Conservation (phyloP, 2,888 invertebrate species). For the Julus scandinavius region DNA sequence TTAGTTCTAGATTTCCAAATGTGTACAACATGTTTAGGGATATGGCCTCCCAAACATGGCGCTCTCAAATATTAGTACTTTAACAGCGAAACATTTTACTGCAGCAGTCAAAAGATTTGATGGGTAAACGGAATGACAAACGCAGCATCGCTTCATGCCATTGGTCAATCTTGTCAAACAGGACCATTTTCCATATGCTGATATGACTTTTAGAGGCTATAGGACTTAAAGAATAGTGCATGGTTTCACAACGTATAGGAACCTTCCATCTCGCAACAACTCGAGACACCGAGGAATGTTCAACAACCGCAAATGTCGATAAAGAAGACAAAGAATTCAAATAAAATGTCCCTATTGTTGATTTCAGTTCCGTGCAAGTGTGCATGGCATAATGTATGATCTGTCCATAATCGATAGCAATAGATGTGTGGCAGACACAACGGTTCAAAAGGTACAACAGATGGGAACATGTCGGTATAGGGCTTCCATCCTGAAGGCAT, state of each 20-base stretch:
- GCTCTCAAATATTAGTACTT: not conserved
- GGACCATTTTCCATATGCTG: not conserved
- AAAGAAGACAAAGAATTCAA: slow-evolving; percentile 33
- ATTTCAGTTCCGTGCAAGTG: not conserved
- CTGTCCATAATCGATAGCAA: slow-evolving; percentile 21
- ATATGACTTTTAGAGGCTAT: not conserved
- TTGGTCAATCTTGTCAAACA: not conserved
- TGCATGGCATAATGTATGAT: slow-evolving; percentile 27
- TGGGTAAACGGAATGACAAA: slow-evolving; percentile 7
- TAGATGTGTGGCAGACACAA: not conserved
- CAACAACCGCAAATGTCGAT: slow-evolving; percentile 27
- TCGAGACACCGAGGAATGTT: not conserved
- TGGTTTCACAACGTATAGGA: not conserved
- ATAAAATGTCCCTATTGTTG: slow-evolving; percentile 13
- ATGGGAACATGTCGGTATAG: not conserved
- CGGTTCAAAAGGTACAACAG: not conserved
- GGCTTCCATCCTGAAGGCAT: not conserved
- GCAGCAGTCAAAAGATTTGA: not conserved
- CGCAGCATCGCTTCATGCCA: not conserved
- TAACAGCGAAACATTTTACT: no score
- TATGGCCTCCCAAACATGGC: not conserved
- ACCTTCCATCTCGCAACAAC: not conserved
- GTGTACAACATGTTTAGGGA: not conserved
- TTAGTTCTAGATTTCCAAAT: no score
- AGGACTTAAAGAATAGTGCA: not conserved